Evolutionary conservation across 2,888 invertebrate genomes (phyloP).

Genomic region (Pseudococcus viburni): DNA sequence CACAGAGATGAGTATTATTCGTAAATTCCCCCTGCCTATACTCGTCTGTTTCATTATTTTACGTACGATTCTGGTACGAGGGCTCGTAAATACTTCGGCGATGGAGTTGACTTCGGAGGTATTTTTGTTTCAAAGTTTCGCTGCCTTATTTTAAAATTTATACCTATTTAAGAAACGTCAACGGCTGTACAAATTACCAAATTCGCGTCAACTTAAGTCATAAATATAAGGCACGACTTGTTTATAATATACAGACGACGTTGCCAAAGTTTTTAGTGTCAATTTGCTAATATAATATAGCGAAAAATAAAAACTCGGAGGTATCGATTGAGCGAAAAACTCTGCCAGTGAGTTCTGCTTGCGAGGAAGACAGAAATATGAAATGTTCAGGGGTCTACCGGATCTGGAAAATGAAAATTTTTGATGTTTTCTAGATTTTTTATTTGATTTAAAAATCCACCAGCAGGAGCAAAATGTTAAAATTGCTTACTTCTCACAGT

Average conservation of each 20-base stretch:
- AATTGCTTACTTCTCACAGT: too few species aligned
- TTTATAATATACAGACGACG: neutral
- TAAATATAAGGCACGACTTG: neutral
- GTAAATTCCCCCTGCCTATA: neutral
- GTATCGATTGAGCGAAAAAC: neutral
- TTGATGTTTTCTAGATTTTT: too few species aligned
- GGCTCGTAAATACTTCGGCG: neutral
- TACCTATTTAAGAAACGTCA: constrained; percentile 49
- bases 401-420: too few species aligned
- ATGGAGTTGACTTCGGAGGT: neutral
- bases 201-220: constrained; percentile 35
- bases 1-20: neutral
- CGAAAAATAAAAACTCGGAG: neutral
- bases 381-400: too few species aligned
- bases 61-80: neutral
- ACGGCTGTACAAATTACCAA: constrained; percentile 21
- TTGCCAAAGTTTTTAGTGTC: neutral
- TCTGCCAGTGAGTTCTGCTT: neutral
- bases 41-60: neutral
- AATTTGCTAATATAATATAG: neutral
- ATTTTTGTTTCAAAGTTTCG: constrained; percentile 13
- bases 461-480: too few species aligned
- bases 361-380: too few species aligned
- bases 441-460: too few species aligned
- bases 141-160: neutral